phyloP scores from a whole-genome alignment of 2,888 invertebrate species.

The Lepas anatifera region DNA sequence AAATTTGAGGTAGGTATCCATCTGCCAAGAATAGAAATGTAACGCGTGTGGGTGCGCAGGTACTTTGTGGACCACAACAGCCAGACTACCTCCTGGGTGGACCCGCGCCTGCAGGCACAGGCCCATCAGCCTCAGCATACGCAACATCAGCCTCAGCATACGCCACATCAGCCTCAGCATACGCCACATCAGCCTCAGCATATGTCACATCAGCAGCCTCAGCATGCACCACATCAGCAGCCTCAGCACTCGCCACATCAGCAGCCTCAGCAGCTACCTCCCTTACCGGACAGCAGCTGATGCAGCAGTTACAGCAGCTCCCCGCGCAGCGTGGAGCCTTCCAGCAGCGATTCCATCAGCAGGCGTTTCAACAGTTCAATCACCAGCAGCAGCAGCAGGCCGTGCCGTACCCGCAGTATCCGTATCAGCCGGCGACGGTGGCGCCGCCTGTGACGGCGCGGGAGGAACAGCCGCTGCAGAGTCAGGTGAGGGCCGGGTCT shows the following conservation, averaged over 20 bases:
- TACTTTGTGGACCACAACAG: slow-evolving; percentile 59
- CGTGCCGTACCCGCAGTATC: neutral
- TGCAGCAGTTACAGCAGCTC: neutral
- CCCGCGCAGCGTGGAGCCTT: neutral
- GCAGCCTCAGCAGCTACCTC: no score
- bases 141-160: slow-evolving; percentile 14
- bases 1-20: no score
- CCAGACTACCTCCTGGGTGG: slow-evolving; percentile 62
- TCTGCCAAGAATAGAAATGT: no score
- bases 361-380: neutral
- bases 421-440: neutral
- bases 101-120: slow-evolving; percentile 42
- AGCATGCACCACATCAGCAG: neutral
- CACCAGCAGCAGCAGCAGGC: neutral
- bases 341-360: neutral
- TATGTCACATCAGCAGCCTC: neutral
- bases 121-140: slow-evolving; percentile 30
- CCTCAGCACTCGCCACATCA: neutral
- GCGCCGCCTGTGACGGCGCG: neutral
- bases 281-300: neutral
- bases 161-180: neutral
- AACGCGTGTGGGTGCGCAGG: no score
- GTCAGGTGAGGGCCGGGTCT: no score
- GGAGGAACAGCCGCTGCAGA: neutral
- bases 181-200: neutral